Evolutionary conservation across 2,888 invertebrate species (phyloP), one percentile per base, ranked within the genome.

Genomic region (Gastracanthus pulcherrimus): DNA sequence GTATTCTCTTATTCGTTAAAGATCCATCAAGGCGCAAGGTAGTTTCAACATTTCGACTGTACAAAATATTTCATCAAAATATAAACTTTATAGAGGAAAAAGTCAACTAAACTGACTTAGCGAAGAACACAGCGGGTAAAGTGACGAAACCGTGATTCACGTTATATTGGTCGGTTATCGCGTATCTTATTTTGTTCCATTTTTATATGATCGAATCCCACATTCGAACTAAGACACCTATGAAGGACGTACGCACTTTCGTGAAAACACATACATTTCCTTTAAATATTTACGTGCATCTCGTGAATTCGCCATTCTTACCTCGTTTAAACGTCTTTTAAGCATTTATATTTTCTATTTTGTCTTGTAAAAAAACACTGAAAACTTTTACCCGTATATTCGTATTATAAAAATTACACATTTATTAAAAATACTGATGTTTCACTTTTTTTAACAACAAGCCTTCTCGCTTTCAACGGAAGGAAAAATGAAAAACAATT

Each of bases 121-220:
- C 74, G 60, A 76, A 82, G 76, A 80, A 82, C 80, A 82, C 79
- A 76, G 76, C 67, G 71, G 82, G 71, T 31, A 82, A 82, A 79
- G 71, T 71, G 81, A 82, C 75, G 58, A 82, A 82, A 82, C 64
- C 70, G 45, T 36, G 51, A 36, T 70, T 82, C 62, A 26, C 31
- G 62, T 70, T 77, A 70, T 19, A 62, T 78, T 75, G 75, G 62
- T 75, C 77, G 67, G 58, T 55, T 70, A 31, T 69, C 45, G 45
- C 19, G 26, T 55, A 69, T 72, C 38, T 66, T 29, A 23, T 45
- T 41, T 69, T n/a, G 29, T 38, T 70, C 29, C 29, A 23, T 77
- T 70, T 60, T 13, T 23, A 36, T 38, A 64, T n/a, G 38, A 79
- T 60, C 34, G 23, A 58, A 41, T 71, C 23, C 26, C 29, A 62